Evolutionary conservation across 2,888 invertebrate genomes (phyloP), one percentile per base, ranked within the genome.

Genomic region (Rhopalosiphum nymphaeae): DNA sequence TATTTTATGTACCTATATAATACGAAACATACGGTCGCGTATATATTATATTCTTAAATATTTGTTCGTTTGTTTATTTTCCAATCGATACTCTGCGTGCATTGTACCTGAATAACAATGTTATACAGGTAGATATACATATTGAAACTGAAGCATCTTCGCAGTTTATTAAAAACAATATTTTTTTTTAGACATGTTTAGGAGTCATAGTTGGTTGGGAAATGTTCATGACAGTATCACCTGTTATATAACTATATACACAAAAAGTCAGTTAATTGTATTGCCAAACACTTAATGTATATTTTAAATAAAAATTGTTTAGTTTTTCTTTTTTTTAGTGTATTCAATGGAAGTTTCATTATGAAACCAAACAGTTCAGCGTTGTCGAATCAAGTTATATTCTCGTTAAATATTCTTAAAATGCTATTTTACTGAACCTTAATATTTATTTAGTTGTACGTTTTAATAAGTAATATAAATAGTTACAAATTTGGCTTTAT

Each of bases 401-500:
- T n/a, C 46, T 67, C 7, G 21, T 29, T 29, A 29, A 57, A 89
- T 57, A 44, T 89, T 90, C 46, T 90, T 67, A 46, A 67, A 46
- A n/a, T 67, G 46, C 25, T 46, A 67, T n/a, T 25, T 25, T n/a
- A 46, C 57, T 13, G 1, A 46, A 13, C n/a, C 44, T 86, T 86
- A 26, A 46, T 90, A 49, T n/a, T 29, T 46, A 67, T 90, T 78
- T 53, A 53, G 29, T 84, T 42, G 53, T 84, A 16, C 25, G 44
- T 85, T 56, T 46, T 85, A 85, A 92, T 78, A 78, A 49, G 61
- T 29, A n/a, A n/a, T n/a, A n/a, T n/a, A 53, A 61, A 92, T 87
- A 46, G 53, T 36, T 29, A 49, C 10, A 61, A 36, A 86, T 92
- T 57, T 25, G 21, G 53, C 29, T 67, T 67, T 67, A 42, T 92